phyloP scores from a whole-genome alignment of 2,113 vertebrate species.

The rat (Rattus norvegicus) region DNA sequence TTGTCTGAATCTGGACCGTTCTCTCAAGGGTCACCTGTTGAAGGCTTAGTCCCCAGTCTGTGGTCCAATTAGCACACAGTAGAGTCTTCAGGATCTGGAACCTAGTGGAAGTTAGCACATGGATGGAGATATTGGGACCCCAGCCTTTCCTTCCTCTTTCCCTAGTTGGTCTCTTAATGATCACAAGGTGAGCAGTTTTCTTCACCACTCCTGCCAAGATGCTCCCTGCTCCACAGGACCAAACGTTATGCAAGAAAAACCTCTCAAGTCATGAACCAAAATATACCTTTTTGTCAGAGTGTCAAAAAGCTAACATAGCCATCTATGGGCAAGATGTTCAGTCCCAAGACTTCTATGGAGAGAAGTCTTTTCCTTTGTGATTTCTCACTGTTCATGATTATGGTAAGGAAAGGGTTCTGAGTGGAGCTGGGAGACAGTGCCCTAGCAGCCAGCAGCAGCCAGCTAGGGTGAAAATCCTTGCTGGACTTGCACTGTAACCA shows the following conservation, averaged over 20 bases:
- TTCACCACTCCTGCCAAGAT: background rate
- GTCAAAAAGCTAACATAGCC: background rate
- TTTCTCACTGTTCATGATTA: background rate
- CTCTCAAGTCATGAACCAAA: background rate
- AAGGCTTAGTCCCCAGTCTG: background rate
- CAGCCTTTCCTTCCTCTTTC: background rate
- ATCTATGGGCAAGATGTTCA: background rate
- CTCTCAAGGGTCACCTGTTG: background rate
- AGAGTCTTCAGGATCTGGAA: background rate
- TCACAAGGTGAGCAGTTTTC: background rate
- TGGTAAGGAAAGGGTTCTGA: background rate
- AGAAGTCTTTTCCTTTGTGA: background rate
- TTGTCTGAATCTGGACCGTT: background rate
- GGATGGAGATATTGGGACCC: background rate
- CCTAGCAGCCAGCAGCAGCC: background rate
- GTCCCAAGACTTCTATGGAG: background rate
- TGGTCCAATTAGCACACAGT: background rate
- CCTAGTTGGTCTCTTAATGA: background rate
- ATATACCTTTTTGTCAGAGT: background rate
- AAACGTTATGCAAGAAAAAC: background rate
- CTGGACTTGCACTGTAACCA: background rate
- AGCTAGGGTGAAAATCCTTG: background rate
- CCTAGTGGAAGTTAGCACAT: background rate
- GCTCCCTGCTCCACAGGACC: background rate
- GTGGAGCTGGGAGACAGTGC: background rate